Base-by-base conservation (phyloP, 2,888 invertebrate species). In the Rhagonycha fulva region DNA sequence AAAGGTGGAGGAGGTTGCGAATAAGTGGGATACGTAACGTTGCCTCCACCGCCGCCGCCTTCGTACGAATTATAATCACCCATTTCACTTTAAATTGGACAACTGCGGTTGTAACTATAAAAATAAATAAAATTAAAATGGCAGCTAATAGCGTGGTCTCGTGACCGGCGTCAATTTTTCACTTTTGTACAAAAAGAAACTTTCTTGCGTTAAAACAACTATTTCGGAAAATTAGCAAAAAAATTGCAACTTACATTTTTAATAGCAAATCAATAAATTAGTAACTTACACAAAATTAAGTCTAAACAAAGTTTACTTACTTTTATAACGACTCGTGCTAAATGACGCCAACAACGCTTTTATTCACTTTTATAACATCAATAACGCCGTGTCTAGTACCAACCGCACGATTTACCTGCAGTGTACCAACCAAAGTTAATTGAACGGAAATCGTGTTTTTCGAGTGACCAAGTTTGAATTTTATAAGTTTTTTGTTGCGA, bases 1-100 rank as follows among this genome's bases (percentile, higher is more conserved):
- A 82, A 76, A 11, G 82, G 71, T 10, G 86, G 87, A 62, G 87
- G 86, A 60, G 86, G 85, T 81, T 86, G 86, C 1, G 87, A 87
- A 82, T 86, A 87, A 82, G 86, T 84, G 14, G 82, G 83, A 74
- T 85, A 86, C 61, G 82, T 82, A 66, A 66, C 63, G 4, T 26
- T 26, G 12, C 63, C 62, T 23, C 62, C 62, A 14, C 82, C 82
- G 24, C 81, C 78, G 19, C 81, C 80, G 14, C 81, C 78, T 32
- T 77, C 77, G 63, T 77, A 77, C n/a, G 71, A 69, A 32, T 74
- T 77, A 26, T 77, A 77, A 28, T 77, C 77, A 12, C 74, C 71
- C 77, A 77, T 76, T 68, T 70, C 11, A 68, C 28, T n/a, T 14
- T 68, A 47, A 47, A n/a, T 32, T 7, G 47, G 7, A 47, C 47